Evolutionary conservation across 2,797 vertebrate species (phyloP).

Genomic region (Tangara arthus): DNA sequence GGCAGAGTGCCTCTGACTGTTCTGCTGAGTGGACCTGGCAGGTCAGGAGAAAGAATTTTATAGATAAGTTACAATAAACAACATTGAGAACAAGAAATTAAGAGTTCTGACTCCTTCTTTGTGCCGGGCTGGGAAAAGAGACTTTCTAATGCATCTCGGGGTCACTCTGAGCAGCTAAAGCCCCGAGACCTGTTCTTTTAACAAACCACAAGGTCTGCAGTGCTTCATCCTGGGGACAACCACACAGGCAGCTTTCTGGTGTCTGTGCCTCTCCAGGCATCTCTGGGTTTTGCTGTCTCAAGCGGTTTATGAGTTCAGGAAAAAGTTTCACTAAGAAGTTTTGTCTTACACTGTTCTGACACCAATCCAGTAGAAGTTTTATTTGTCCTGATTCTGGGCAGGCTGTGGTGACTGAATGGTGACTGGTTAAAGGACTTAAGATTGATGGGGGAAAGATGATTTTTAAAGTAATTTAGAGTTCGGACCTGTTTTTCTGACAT

Average conservation of each 20-base stretch:
- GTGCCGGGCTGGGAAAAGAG: accelerated
- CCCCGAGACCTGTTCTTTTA: not conserved
- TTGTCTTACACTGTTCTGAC: not conserved
- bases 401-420: not conserved
- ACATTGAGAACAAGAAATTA: too few relatives aligned
- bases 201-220: not conserved
- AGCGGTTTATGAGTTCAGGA: not conserved
- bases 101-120: too few relatives aligned
- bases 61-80: too few relatives aligned
- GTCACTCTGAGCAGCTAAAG: not conserved
- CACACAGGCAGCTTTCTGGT: not conserved
- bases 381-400: not conserved
- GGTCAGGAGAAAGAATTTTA: too few relatives aligned
- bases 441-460: not conserved
- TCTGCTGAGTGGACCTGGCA: too few relatives aligned
- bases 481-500: not conserved
- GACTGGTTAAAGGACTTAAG: not conserved
- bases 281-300: not conserved
- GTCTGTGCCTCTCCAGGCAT: not conserved
- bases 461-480: not conserved
- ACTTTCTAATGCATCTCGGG: accelerated
- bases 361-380: not conserved
- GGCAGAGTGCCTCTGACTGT: too few relatives aligned
- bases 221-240: not conserved
- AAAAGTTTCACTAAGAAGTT: not conserved